A percentile compares a stretch with the other conserved stretches of the same genome.
phyloP scores from a whole-genome alignment of 2,888 invertebrate genomes.

The Plusia festucae region DNA sequence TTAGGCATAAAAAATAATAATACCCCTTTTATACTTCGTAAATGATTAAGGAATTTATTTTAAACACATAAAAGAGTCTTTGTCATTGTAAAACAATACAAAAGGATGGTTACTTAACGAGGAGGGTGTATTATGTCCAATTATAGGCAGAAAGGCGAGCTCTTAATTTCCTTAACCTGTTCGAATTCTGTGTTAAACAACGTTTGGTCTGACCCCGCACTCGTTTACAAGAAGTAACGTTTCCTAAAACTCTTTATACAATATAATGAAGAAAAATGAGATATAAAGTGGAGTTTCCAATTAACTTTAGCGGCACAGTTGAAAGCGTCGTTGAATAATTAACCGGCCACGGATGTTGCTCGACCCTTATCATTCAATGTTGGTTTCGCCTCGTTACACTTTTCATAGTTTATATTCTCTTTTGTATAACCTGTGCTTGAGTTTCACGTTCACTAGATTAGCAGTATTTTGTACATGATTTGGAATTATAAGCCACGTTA shows the following conservation, averaged over 20 bases:
- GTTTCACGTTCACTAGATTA: conserved; percentile 32
- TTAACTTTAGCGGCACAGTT: conserved; percentile 76
- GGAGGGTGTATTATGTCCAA: background rate
- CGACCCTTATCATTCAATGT: conserved; percentile 80
- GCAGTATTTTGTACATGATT: conserved; percentile 26
- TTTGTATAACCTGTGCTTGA: conserved; percentile 56
- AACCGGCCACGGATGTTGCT: conserved; percentile 60
- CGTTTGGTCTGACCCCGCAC: conserved; percentile 22
- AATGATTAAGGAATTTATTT: background rate
- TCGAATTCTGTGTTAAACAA: conserved; percentile 17
- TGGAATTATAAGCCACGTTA: conserved; percentile 16
- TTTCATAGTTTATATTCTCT: conserved; percentile 72
- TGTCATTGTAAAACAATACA: conserved; percentile 13
- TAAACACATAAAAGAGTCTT: background rate
- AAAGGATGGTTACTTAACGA: background rate
- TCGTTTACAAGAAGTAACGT: conserved; percentile 31
- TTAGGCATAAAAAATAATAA: too few relatives aligned
- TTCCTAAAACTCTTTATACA: conserved; percentile 61
- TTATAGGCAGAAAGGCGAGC: conserved; percentile 6
- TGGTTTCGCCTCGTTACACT: conserved; percentile 76
- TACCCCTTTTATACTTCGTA: too few relatives aligned
- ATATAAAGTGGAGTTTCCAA: conserved; percentile 73
- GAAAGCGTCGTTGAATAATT: conserved; percentile 83
- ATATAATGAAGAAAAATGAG: conserved; percentile 68
- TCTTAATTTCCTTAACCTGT: conserved; percentile 15